Conservation (phyloP, 2,888 invertebrate genomes). For the Temnothorax ravouxi region DNA sequence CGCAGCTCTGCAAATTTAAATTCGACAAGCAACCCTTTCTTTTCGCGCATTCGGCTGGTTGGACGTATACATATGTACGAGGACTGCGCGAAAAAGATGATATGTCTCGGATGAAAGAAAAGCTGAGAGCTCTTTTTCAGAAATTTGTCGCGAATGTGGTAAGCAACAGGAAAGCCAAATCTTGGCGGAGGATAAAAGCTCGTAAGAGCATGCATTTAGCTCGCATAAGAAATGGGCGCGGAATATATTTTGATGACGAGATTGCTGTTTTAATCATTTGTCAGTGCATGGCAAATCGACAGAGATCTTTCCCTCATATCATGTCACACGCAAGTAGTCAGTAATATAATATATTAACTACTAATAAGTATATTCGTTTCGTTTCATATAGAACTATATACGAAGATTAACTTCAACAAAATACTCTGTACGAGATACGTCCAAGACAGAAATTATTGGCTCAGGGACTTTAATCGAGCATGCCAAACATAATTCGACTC, state of each 20-base stretch:
- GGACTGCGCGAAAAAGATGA: slow-evolving; percentile 3
- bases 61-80: too few species aligned
- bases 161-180: slow-evolving; percentile 23
- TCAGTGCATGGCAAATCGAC: not conserved
- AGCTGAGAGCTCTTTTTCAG: slow-evolving; percentile 24
- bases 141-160: slow-evolving; percentile 27
- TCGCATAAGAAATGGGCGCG: not conserved
- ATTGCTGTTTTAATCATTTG: not conserved
- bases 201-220: not conserved
- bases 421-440: not conserved
- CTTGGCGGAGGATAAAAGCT: slow-evolving; percentile 17
- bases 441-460: not conserved
- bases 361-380: not conserved
- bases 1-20: slow-evolving; percentile 73
- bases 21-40: slow-evolving; percentile 71
- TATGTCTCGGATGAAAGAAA: slow-evolving; percentile 22
- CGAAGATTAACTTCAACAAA: not conserved
- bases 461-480: slow-evolving; percentile 8
- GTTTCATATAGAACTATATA: not conserved
- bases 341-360: not conserved
- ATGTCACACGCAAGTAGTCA: too few species aligned
- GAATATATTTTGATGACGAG: not conserved
- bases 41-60: not conserved
- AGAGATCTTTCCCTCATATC: not conserved
- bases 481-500: slow-evolving; percentile 14